Percentiles rank a stretch among this genome's conserved stretches.
Conservation (phyloP, 2,797 vertebrate genomes). For the Brachyalestes nurse region DNA sequence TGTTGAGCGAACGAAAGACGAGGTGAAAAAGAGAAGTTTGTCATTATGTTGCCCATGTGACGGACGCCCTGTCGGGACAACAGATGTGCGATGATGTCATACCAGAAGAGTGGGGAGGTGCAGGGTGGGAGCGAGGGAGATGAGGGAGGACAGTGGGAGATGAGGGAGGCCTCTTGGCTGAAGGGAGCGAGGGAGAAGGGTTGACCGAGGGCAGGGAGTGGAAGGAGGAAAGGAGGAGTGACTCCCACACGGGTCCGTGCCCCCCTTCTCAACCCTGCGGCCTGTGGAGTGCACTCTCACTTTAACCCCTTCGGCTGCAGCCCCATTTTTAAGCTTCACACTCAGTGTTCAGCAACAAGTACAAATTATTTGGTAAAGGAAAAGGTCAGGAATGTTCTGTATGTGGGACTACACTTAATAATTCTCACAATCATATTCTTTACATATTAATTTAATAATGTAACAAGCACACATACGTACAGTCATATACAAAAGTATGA, state of each 20-base stretch:
- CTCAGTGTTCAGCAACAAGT: background rate
- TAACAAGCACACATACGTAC: no score
- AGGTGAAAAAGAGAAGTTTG: constrained; percentile 58
- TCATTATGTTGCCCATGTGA: constrained; percentile 76
- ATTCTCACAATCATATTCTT: background rate
- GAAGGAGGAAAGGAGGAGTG: constrained; percentile 36
- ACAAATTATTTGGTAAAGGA: background rate
- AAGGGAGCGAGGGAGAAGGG: constrained; percentile 22
- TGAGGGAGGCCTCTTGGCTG: constrained; percentile 61
- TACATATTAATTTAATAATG: background rate
- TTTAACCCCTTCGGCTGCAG: constrained; percentile 1
- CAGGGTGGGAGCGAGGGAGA: constrained; percentile 67
- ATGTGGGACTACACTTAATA: no score
- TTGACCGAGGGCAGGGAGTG: constrained; percentile 26
- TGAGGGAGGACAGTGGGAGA: constrained; percentile 71
- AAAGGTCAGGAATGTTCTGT: background rate
- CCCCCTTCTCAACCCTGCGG: constrained; percentile 1
- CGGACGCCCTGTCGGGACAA: constrained; percentile 79
- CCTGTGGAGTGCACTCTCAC: constrained; percentile 3
- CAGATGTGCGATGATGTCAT: constrained; percentile 85
- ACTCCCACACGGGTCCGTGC: background rate
- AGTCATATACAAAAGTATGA: no score
- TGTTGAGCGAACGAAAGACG: constrained; percentile 35
- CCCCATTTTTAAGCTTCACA: background rate
- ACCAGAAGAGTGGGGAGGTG: constrained; percentile 66